phyloP scores from a whole-genome alignment of 1,140 invertebrate species.

The Drosophila teissieri region DNA sequence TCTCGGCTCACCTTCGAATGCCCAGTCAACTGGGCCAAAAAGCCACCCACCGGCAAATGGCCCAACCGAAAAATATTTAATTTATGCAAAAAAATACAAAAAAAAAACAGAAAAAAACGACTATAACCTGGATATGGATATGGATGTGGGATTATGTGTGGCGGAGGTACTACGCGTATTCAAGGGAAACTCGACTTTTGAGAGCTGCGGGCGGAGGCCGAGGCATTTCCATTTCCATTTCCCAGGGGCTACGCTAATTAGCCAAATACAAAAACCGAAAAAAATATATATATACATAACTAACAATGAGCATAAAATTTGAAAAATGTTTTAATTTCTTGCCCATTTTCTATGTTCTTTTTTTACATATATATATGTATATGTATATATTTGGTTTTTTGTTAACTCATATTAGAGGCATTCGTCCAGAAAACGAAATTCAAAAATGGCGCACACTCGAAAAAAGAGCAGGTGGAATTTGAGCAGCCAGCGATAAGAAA shows the following conservation, averaged over 20 bases:
- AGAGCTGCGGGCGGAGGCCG: slow-evolving; percentile 56
- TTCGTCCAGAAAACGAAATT: slow-evolving; percentile 81
- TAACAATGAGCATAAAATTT: slow-evolving; percentile 79
- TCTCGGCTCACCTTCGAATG: slow-evolving; percentile 26
- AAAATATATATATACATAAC: slow-evolving; percentile 25
- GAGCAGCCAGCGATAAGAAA: slow-evolving; percentile 51
- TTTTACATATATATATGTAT: slow-evolving; percentile 5
- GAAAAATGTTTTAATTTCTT: slow-evolving; percentile 60
- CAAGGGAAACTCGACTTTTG: slow-evolving; percentile 64
- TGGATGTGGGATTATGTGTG: slow-evolving; percentile 38
- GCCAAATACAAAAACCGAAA: slow-evolving; percentile 68
- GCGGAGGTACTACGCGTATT: slow-evolving; percentile 15
- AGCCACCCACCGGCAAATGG: slow-evolving; percentile 46
- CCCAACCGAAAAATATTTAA: slow-evolving; percentile 59
- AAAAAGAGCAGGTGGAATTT: slow-evolving; percentile 39
- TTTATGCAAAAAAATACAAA: slow-evolving; percentile 69
- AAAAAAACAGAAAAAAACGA: slow-evolving; percentile 10
- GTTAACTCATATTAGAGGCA: slow-evolving; percentile 80
- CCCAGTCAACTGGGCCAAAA: slow-evolving; percentile 38
- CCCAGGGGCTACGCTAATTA: slow-evolving; percentile 78
- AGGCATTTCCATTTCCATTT: slow-evolving; percentile 65
- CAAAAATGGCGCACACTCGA: slow-evolving; percentile 63
- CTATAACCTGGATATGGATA: slow-evolving; percentile 58
- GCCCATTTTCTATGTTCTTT: slow-evolving; percentile 48
- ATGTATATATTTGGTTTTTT: slow-evolving; percentile 31